These are phyloP conservation scores for Ips typographus DNA, from an alignment of 1,140 invertebrate genomes.

Conservation along the genomic window DNA sequence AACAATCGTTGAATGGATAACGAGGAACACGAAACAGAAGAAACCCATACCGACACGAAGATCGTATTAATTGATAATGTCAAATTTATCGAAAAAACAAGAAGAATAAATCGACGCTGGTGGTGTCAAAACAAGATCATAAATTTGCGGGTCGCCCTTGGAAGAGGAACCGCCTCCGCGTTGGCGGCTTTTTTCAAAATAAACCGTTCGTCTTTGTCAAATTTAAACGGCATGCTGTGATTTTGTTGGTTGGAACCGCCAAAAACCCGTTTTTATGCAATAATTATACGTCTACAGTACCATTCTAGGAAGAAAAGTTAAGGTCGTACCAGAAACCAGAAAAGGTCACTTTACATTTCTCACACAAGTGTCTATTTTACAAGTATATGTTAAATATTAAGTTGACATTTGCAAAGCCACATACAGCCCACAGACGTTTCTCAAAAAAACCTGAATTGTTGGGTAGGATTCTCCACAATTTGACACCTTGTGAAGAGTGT, in stretches of 20 bases:
- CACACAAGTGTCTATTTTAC: too few species aligned
- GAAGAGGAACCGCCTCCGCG: conserved; percentile 13
- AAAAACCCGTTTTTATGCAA: background rate
- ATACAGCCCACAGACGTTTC: too few species aligned
- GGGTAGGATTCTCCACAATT: too few species aligned
- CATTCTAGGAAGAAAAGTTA: too few species aligned
- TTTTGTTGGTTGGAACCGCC: background rate
- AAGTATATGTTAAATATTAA: too few species aligned
- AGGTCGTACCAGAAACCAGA: too few species aligned
- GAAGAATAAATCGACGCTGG: conserved; percentile 24
- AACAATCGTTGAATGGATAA: conserved; percentile 8
- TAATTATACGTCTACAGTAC: background rate
- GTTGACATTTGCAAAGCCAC: too few species aligned
- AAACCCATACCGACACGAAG: conserved; percentile 14
- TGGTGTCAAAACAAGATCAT: conserved; percentile 28
- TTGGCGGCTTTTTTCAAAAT: conserved; percentile 19
- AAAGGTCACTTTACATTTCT: too few species aligned
- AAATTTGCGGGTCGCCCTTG: conserved; percentile 23
- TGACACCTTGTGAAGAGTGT: too few species aligned
- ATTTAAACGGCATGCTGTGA: conserved; percentile 18
- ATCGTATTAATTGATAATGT: conserved; percentile 24
- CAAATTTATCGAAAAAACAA: conserved; percentile 27
- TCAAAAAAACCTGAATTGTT: too few species aligned
- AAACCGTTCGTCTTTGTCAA: conserved; percentile 26
- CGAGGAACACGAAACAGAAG: conserved; percentile 9